Conservation (phyloP, 2,113 vertebrate species). For the Calidris pygmaea region DNA sequence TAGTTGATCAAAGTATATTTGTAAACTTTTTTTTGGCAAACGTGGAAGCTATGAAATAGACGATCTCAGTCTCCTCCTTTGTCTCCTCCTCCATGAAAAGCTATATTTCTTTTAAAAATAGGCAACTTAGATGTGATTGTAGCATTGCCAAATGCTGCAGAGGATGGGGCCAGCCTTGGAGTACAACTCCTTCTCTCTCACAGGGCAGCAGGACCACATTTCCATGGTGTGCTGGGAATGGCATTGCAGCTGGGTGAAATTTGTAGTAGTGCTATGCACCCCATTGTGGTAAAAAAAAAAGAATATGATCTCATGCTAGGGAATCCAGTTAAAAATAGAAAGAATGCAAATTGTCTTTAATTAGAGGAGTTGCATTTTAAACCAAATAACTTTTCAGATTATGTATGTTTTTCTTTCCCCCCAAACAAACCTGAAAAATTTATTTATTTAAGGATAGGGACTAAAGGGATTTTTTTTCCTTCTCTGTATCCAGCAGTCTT, state of each 20-base stretch:
- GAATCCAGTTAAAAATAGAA: not conserved
- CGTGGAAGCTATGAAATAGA: not conserved
- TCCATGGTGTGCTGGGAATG: not conserved
- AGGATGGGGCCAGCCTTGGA: not conserved
- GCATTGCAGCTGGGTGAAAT: not conserved
- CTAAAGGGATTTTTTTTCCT: not conserved
- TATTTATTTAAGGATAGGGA: not conserved
- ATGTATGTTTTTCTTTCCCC: not conserved
- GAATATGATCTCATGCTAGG: not conserved
- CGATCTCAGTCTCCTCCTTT: not conserved
- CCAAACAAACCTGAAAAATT: not conserved
- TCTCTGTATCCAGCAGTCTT: not conserved
- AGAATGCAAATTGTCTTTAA: not conserved
- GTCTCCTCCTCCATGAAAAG: not conserved
- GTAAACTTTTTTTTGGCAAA: not conserved
- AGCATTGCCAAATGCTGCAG: not conserved
- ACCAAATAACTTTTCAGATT: not conserved
- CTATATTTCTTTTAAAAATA: not conserved
- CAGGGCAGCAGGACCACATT: not conserved
- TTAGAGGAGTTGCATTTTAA: not conserved
- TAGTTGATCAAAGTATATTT: not conserved
- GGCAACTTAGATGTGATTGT: rapidly evolving
- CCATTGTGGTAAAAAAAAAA: not conserved
- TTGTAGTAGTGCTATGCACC: not conserved
- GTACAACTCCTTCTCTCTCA: rapidly evolving